Conservation (phyloP, 1,140 invertebrate genomes). For the Nixonia krombeini region DNA sequence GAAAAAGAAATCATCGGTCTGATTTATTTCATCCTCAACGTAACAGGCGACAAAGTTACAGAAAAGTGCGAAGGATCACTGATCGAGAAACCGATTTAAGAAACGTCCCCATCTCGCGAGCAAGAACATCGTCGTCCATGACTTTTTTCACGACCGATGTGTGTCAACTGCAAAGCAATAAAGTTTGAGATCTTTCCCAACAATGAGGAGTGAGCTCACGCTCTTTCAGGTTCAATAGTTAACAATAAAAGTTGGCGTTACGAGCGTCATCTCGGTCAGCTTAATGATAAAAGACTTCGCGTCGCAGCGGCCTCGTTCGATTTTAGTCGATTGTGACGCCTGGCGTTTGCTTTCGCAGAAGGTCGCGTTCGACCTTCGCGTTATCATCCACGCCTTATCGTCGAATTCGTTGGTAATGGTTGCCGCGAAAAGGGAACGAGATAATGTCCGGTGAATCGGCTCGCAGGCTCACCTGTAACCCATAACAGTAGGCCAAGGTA, state of each 20-base stretch:
- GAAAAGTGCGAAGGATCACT: too few species aligned
- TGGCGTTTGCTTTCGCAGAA: constrained; percentile 20
- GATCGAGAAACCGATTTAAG: too few species aligned
- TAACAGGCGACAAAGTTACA: too few species aligned
- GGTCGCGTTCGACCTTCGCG: constrained; percentile 31
- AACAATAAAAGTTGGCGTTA: constrained; percentile 14
- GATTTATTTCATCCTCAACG: too few species aligned
- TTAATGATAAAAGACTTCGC: constrained; percentile 21
- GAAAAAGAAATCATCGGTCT: too few species aligned
- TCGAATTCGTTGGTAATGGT: constrained; percentile 25
- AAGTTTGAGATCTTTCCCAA: constrained; percentile 12
- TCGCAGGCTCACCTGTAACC: constrained; percentile 57
- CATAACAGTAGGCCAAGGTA: constrained; percentile 68
- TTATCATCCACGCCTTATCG: constrained; percentile 45
- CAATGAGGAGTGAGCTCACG: constrained; percentile 12
- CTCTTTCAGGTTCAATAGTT: constrained; percentile 20
- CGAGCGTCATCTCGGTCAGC: constrained; percentile 23
- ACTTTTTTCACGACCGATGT: constrained; percentile 16
- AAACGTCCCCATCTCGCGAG: too few species aligned
- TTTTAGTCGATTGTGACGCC: constrained; percentile 35
- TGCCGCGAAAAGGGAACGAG: constrained; percentile 40
- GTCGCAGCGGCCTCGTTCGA: constrained; percentile 27
- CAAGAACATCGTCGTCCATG: constrained; percentile 2
- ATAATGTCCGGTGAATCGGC: constrained; percentile 52
- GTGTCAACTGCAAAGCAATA: constrained; percentile 17